Conservation (phyloP, 2,888 invertebrate genomes). For the Hirtodrosophila histrioides region DNA sequence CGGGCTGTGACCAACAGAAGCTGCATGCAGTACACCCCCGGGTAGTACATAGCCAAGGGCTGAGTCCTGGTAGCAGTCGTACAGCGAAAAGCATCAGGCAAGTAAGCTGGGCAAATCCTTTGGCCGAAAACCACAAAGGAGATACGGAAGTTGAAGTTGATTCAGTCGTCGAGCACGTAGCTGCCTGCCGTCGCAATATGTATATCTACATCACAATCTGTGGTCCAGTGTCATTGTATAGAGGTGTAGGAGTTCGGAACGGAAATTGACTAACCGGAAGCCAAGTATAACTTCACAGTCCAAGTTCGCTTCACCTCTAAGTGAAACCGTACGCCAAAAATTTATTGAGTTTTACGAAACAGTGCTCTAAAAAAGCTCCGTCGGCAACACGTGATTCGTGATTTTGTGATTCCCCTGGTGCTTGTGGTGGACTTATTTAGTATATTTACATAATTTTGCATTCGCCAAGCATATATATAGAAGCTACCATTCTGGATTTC, state of each 20-base stretch:
- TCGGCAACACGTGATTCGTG: constrained; percentile 53
- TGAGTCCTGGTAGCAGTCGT: constrained; percentile 84
- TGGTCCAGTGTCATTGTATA: constrained; percentile 43
- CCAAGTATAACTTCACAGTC: constrained; percentile 56
- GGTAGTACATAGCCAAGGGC: constrained; percentile 85
- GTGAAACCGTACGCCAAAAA: constrained; percentile 34
- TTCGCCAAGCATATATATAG: constrained; percentile 37
- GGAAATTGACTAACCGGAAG: constrained; percentile 82
- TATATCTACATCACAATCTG: constrained; percentile 35
- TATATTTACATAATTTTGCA: constrained; percentile 68
- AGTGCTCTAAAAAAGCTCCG: constrained; percentile 53
- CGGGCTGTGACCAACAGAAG: constrained; percentile 81
- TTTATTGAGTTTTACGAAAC: constrained; percentile 37
- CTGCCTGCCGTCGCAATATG: constrained; percentile 43
- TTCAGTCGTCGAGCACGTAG: constrained; percentile 67
- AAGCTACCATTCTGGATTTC: constrained; percentile 83
- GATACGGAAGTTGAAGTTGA: constrained; percentile 83
- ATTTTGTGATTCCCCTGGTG: constrained; percentile 16
- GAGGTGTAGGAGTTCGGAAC: constrained; percentile 71
- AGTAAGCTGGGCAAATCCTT: constrained; percentile 83
- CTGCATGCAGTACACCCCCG: constrained; percentile 84
- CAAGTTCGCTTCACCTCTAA: constrained; percentile 29
- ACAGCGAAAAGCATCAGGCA: constrained; percentile 82
- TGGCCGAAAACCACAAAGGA: constrained; percentile 81
- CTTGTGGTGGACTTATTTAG: constrained; percentile 16